These are phyloP conservation scores for Cryptophagus acutangulus DNA, from an alignment of 2,888 invertebrate species.

Conservation along the genomic window DNA sequence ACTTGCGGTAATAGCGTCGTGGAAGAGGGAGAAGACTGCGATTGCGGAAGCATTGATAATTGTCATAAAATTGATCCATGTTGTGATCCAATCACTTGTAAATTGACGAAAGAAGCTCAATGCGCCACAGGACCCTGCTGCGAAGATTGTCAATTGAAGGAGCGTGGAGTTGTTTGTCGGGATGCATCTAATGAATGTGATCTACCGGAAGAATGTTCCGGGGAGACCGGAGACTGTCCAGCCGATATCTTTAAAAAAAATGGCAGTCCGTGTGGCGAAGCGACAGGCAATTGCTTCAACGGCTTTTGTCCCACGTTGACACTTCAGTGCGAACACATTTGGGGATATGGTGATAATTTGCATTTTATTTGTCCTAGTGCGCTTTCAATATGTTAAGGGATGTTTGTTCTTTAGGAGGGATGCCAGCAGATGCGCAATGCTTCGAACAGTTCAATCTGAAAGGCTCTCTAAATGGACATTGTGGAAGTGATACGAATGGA, in stretches of 20 bases:
- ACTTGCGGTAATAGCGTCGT: conserved; percentile 92
- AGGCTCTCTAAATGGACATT: conserved; percentile 93
- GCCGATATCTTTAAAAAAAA: conserved; percentile 86
- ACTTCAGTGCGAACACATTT: conserved; percentile 86
- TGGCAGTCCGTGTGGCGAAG: conserved; percentile 74
- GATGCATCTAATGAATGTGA: conserved; percentile 90
- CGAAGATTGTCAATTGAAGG: conserved; percentile 74
- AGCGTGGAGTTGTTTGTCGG: conserved; percentile 74
- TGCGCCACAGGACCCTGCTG: conserved; percentile 93
- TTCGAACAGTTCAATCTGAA: conserved; percentile 94
- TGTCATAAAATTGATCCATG: conserved; percentile 87
- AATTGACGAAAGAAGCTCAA: conserved; percentile 87
- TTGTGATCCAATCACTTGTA: conserved; percentile 96
- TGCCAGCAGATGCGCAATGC: conserved; percentile 80
- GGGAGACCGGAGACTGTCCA: conserved; percentile 85
- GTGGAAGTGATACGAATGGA: conserved; percentile 70
- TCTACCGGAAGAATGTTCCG: conserved; percentile 90
- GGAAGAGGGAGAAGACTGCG: conserved; percentile 96
- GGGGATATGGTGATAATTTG: conserved; percentile 81
- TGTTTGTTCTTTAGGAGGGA: conserved; percentile 51
- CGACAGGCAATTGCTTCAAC: conserved; percentile 81
- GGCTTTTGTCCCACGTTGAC: conserved; percentile 86
- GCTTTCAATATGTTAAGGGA: neutral
- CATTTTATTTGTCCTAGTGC: too few relatives aligned
- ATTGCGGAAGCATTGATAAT: conserved; percentile 89